phyloP scores from a whole-genome alignment of 2,797 vertebrate species.

The Helarctos malayanus region DNA sequence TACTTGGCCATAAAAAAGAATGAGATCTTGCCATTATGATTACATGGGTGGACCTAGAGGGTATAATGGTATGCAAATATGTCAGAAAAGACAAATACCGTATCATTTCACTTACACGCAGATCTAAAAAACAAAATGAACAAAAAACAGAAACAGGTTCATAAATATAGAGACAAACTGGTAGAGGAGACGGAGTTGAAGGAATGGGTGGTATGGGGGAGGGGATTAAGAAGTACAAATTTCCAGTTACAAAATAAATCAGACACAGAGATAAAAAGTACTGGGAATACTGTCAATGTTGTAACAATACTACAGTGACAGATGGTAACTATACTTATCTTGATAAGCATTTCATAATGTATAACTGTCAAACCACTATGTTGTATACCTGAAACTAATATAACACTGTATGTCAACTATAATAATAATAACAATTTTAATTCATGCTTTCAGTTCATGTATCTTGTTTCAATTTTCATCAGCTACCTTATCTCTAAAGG shows the following conservation, averaged over 20 bases:
- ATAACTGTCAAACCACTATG: background rate
- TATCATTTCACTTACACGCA: background rate
- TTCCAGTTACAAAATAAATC: background rate
- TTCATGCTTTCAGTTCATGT: background rate
- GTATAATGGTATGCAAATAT: background rate
- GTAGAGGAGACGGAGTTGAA: background rate
- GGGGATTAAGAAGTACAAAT: background rate
- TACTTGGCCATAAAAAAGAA: background rate
- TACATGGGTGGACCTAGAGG: background rate
- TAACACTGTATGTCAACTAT: background rate
- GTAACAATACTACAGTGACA: background rate
- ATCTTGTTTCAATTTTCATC: conserved; percentile 40
- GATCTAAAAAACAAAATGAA: background rate
- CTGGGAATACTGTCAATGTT: background rate
- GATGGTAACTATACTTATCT: background rate
- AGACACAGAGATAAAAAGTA: background rate
- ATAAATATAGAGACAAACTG: background rate
- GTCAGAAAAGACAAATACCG: background rate
- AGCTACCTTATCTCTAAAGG: background rate
- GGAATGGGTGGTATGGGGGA: background rate
- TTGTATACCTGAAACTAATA: background rate
- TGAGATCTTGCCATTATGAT: background rate
- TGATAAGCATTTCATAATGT: background rate
- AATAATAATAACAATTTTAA: background rate
- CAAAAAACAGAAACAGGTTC: background rate